Base-by-base conservation (phyloP, 1,140 invertebrate genomes). In the Micrasema longulum region DNA sequence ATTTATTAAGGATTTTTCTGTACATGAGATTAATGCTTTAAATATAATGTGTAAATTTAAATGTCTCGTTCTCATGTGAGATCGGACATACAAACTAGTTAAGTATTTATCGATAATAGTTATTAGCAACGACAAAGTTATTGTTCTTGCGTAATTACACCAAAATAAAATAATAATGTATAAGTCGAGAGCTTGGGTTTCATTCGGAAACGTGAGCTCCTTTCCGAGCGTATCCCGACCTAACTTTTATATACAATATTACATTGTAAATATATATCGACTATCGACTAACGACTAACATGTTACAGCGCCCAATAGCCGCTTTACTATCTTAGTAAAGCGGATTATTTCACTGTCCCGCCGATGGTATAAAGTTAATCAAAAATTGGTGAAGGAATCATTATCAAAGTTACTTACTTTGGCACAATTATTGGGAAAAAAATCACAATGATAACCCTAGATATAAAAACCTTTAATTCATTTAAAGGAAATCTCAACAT, bases 171-270 rank as follows among this genome's bases (percentile, higher is more conserved):
- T 52, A 65, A 72, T 74, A 71, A 74, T 77, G n/a, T n/a, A n/a
- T 18, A 63, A 48, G 60, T 72, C 74, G 74, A 63, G n/a, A 35
- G 62, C 64, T 76, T 73, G 71, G 74, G 64, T 55, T 63, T 63
- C 50, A 60, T 67, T 68, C 74, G 71, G 74, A 73, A 76, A 73
- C 20, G 65, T 55, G 74, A 73, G 71, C 71, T 76, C 74, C 63
- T 65, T 76, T 76, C 71, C 71, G 74, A 50, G 57, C 63, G 63
- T 9, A 64, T 72, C 67, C 70, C 62, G 74, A 75, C 52, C 70
- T 45, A 31, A n/a, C n/a, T n/a, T n/a, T n/a, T n/a, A n/a, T 16
- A 38, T 31, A 43, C 26, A n/a, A 57, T 14, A 26, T n/a, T n/a
- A n/a, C 22, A 57, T 18, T 57, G 53, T 57, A 57, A 3, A 57